phyloP scores from a whole-genome alignment of 2,888 invertebrate genomes.

The Pimpla rufipes region DNA sequence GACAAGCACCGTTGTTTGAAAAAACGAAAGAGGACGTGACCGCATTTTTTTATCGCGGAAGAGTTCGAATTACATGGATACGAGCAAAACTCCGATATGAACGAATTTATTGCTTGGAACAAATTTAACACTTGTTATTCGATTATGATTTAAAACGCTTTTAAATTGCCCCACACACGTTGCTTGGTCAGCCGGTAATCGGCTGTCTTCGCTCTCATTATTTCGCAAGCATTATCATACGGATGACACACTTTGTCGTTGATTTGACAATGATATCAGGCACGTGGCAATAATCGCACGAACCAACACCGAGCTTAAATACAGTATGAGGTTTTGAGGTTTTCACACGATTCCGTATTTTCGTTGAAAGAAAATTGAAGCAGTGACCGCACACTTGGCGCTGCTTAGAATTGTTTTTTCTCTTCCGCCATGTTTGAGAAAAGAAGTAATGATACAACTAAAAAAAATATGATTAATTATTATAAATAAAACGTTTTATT shows the following conservation, averaged over 20 bases:
- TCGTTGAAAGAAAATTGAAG: neutral
- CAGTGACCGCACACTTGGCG: neutral
- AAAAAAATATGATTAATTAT: neutral
- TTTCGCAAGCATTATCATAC: conserved; percentile 84
- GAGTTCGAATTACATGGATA: conserved; percentile 50
- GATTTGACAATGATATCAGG: conserved; percentile 69
- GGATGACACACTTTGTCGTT: conserved; percentile 76
- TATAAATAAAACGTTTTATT: neutral
- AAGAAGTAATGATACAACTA: neutral
- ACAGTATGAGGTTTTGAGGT: conserved; percentile 47
- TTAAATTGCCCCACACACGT: conserved; percentile 70
- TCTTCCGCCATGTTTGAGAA: neutral
- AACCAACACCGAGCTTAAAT: conserved; percentile 66
- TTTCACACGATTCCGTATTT: neutral
- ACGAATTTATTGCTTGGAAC: conserved; percentile 59
- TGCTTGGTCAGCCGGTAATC: conserved; percentile 73
- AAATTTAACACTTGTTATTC: conserved; percentile 57
- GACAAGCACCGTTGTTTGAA: no score
- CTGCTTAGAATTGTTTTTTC: neutral
- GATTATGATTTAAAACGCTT: conserved; percentile 63
- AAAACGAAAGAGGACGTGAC: neutral
- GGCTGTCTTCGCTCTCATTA: conserved; percentile 76
- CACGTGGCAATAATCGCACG: conserved; percentile 72
- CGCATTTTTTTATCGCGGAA: neutral
- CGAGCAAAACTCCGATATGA: conserved; percentile 54